Base-by-base conservation (phyloP, 2,113 vertebrate species). In the Prunella himalayana region DNA sequence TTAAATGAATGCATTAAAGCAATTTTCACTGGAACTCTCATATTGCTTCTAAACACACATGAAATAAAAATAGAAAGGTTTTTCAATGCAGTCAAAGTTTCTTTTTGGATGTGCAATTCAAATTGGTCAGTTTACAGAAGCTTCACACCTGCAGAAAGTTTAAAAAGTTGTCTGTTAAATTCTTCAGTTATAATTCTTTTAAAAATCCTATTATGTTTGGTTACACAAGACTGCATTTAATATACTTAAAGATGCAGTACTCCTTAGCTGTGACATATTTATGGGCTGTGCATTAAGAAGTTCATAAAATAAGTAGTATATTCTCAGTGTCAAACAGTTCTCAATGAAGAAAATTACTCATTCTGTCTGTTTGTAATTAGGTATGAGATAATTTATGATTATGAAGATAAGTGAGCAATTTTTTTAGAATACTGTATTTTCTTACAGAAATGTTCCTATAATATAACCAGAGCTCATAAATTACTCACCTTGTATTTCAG, bases 151-250 rank as follows among this genome's bases (percentile, higher is more conserved):
- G 91, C 96, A 96, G 66, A 96, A 98, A 97, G 87, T 97, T 98
- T 96, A 73, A 98, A 96, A 98, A 97, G 94, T 96, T 98, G 90
- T 97, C 97, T 95, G 73, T 91, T 97, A 96, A 98, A 93, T 96
- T 96, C 64, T 97, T 95, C 85, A 82, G 95, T 97, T 98, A 97
- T 98, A 98, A 98, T 97, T 98, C 97, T 97, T 98, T 97, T 97
- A 79, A 98, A 98, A 98, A 98, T 97, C 96, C 97, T 97, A 98
- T 98, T 98, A 98, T 97, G 93, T 98, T 98, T 98, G 88, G 98
- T 98, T 98, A 98, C 98, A 98, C 97, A 97, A 98, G 98, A 97
- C 97, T 98, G 98, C 94, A 89, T 97, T 98, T 98, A 98, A 98
- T 98, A 97, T 92, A 97, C 96, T 98, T 98, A 98, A 98, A 98